phyloP scores from a whole-genome alignment of 2,888 invertebrate genomes.

The Mesorhabditis belari region DNA sequence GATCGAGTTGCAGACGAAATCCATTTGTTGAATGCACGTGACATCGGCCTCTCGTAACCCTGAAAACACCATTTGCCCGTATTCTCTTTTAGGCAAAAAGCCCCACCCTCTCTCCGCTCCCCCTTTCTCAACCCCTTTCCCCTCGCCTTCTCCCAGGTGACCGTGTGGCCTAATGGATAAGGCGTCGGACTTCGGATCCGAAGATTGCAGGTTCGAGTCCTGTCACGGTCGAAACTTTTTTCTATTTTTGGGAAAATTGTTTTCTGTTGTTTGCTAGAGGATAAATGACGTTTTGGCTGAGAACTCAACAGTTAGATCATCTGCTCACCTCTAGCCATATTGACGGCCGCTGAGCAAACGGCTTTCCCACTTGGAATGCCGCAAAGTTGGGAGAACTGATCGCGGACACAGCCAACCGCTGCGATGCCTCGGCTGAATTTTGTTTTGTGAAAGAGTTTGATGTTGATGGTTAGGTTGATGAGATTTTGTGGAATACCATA shows the following conservation, averaged over 20 bases:
- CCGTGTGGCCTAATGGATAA: not conserved
- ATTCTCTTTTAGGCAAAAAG: too few species aligned
- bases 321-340: not conserved
- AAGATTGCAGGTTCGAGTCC: not conserved
- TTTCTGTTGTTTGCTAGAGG: too few species aligned
- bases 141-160: not conserved
- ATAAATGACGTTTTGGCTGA: too few species aligned
- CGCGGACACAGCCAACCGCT: not conserved
- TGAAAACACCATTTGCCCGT: too few species aligned
- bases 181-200: not conserved
- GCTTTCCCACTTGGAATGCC: not conserved
- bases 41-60: not conserved
- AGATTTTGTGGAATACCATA: too few species aligned
- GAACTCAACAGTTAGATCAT: too few species aligned
- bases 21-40: not conserved
- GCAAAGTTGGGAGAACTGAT: not conserved
- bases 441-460: too few species aligned
- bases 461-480: too few species aligned
- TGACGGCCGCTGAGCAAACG: not conserved
- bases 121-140: too few species aligned
- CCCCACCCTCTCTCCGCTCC: too few species aligned
- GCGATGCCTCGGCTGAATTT: not conserved
- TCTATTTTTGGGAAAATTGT: not conserved
- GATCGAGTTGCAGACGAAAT: not conserved
- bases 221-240: not conserved